Evolutionary conservation across 2,888 invertebrate genomes (phyloP), one percentile per base, ranked within the genome.

Genomic region (Cantharis rufa): DNA sequence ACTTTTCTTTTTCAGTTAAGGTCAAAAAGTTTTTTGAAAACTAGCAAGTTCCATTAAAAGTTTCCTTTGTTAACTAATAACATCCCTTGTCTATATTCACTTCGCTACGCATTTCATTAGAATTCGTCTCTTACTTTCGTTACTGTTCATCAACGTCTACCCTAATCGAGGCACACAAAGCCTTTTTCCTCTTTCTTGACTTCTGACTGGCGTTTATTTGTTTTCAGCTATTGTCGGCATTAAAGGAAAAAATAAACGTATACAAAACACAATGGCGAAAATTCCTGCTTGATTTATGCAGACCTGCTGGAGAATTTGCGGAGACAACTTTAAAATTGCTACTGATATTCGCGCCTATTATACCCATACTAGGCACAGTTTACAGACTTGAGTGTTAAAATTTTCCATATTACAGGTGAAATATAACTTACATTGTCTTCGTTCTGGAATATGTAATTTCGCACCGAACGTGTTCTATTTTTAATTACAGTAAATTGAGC

Each of bases 161-260:
- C 78, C 78, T 74, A 78, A 76, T 76, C 73, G 72, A 70, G 71
- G 15, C 62, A 48, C 71, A 78, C 75, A 78, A 78, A 76, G 75
- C 76, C 68, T 72, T 72, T 75, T 72, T 78, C 74, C 78, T 78
- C 69, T 75, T 76, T 72, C 76, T 76, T 71, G 76, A 76, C 76
- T 76, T 76, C 76, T 76, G 78, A 78, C 74, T 74, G 78, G 70
- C 76, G 69, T 78, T 78, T 78, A 78, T 78, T 78, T 78, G 78
- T 76, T 76, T 72, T 68, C 71, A 72, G 74, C 71, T 69, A 74
- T 74, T 78, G 78, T 74, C 74, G 72, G 76, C 69, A 27, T 68
- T 64, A 28, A 70, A 71, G n/a, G 66, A 66, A 66, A 66, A 66
- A 66, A 66, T n/a, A 21, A n/a, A 66, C 64, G 64, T n/a, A 48